Percentiles rank a stretch among this genome's conserved stretches.
Conservation (phyloP, 2,113 vertebrate genomes). For the Grantiella picta region DNA sequence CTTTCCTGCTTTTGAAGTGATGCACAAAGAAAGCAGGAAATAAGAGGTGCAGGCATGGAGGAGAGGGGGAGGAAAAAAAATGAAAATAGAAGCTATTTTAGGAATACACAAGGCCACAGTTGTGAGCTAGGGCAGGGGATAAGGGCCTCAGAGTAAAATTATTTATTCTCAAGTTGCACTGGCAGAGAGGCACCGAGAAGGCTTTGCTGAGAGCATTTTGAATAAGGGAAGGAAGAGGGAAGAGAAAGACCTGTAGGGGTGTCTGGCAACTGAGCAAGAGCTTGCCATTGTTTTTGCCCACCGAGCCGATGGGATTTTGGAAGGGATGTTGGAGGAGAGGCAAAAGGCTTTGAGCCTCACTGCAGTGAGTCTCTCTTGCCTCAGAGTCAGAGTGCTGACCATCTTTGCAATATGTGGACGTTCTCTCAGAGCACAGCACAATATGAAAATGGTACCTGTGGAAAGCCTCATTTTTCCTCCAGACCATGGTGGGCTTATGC, state of each 20-base stretch:
- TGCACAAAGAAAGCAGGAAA: background rate
- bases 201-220: background rate
- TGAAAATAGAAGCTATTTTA: background rate
- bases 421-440: background rate
- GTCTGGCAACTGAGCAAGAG: background rate
- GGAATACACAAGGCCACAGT: background rate
- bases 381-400: background rate
- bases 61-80: background rate
- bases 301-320: background rate
- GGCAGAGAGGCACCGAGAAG: background rate
- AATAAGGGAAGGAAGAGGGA: background rate
- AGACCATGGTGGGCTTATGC: background rate
- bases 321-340: background rate
- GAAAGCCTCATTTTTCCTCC: background rate
- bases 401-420: accelerated
- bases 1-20: background rate
- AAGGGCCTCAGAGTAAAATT: background rate
- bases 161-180: background rate
- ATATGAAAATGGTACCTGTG: background rate
- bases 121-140: background rate
- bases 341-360: background rate
- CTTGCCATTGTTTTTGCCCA: background rate
- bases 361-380: background rate
- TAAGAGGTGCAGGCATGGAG: background rate
- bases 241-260: background rate